Evolutionary conservation across 2,797 vertebrate species (phyloP).

Genomic region (Kryptopterus vitreolus): DNA sequence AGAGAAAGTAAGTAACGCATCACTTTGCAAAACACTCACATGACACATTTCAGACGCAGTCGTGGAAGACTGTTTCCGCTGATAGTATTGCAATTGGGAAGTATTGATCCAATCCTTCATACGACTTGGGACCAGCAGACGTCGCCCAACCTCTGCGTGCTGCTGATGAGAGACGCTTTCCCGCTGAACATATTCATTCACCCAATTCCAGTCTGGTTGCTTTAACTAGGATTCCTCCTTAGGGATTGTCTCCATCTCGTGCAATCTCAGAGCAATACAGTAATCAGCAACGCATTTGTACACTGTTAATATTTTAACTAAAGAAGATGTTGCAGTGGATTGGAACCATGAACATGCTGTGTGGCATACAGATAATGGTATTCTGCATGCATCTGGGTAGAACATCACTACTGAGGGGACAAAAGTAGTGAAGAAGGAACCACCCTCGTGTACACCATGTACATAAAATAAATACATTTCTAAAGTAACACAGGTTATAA

Average conservation of each 20-base stretch:
- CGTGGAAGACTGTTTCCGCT: too few species aligned
- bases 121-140: not conserved
- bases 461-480: not conserved
- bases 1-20: slow-evolving; percentile 24
- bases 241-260: not conserved
- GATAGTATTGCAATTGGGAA: not conserved
- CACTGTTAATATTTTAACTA: too few species aligned
- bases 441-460: not conserved
- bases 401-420: not conserved
- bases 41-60: not conserved
- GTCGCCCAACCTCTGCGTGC: not conserved
- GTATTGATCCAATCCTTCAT: not conserved
- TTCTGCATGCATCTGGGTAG: not conserved
- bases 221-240: not conserved
- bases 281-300: not conserved
- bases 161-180: slow-evolving; percentile 16
- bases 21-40: slow-evolving; percentile 1
- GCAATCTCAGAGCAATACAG: not conserved
- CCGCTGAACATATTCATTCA: not conserved
- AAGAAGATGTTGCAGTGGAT: not conserved
- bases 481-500: not conserved
- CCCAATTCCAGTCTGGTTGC: not conserved
- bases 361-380: not conserved
- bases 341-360: not conserved
- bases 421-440: not conserved